A percentile compares a stretch with the other conserved stretches of the same genome.
These are phyloP conservation scores for Drosophila nasuta DNA, from an alignment of 1,140 invertebrate species.

Conservation along the genomic window DNA sequence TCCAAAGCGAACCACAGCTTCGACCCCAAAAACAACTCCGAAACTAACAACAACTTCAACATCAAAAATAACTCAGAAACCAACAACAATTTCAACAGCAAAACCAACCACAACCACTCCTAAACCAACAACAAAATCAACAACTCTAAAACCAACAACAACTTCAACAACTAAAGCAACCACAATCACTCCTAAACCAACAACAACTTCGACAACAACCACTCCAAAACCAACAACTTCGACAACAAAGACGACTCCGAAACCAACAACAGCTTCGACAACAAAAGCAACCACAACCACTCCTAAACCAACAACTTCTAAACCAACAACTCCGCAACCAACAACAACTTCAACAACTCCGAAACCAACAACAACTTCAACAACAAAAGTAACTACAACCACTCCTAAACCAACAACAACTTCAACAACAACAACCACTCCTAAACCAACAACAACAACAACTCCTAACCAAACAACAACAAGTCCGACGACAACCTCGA, in stretches of 20 bases:
- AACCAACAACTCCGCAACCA: too few species aligned
- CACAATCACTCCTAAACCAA: slow-evolving; percentile 7
- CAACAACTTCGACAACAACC: background rate
- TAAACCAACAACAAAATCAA: too few species aligned
- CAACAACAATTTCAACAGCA: too few species aligned
- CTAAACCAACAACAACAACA: background rate
- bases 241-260: background rate
- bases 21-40: slow-evolving; percentile 7
- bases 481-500: background rate
- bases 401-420: background rate
- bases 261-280: too few species aligned
- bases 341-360: too few species aligned
- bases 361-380: background rate
- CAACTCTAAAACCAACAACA: slow-evolving; percentile 4
- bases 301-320: too few species aligned
- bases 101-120: too few species aligned
- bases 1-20: too few species aligned
- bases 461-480: slow-evolving; percentile 8
- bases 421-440: background rate
- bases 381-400: background rate
- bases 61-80: too few species aligned
- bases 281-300: too few species aligned
- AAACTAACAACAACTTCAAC: slow-evolving; percentile 1
- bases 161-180: slow-evolving; percentile 3
- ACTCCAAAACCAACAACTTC: slow-evolving; percentile 6